Percentiles rank a stretch among this genome's conserved stretches.
Conservation (phyloP, 23 tunicate genomes). For the Halocynthia roretzi region DNA sequence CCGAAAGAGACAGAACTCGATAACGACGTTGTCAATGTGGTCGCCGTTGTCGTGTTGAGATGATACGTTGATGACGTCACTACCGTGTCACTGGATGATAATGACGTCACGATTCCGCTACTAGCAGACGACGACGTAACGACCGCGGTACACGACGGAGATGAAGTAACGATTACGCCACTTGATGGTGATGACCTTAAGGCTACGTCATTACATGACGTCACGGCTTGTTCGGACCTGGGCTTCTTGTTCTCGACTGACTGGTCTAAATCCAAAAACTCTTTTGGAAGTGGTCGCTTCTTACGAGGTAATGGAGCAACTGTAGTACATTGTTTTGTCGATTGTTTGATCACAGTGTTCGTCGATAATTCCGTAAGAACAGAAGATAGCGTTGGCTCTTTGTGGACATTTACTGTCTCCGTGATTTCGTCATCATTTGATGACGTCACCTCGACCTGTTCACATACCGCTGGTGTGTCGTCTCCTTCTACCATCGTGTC, state of each 20-base stretch:
- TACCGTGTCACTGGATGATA: slow-evolving; percentile 9
- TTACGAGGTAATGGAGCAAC: slow-evolving; percentile 57
- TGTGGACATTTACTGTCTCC: slow-evolving; percentile 16
- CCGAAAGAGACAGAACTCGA: slow-evolving; percentile 1
- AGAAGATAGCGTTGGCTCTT: slow-evolving; percentile 1
- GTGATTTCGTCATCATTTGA: slow-evolving; percentile 7
- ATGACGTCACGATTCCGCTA: slow-evolving; percentile 14
- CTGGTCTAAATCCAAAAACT: slow-evolving; percentile 24
- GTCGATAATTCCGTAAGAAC: background rate
- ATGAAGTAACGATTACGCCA: slow-evolving; percentile 14
- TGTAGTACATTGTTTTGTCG: background rate
- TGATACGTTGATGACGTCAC: slow-evolving; percentile 21
- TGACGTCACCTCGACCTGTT: slow-evolving; percentile 27
- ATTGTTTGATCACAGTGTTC: background rate
- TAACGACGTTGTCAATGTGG: slow-evolving; percentile 22
- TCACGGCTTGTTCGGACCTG: background rate
- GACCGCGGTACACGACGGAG: slow-evolving; percentile 15
- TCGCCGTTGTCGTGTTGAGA: slow-evolving; percentile 26
- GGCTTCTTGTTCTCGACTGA: slow-evolving; percentile 7
- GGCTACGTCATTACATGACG: background rate
- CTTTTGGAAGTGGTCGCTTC: slow-evolving; percentile 84
- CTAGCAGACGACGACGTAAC: slow-evolving; percentile 28
- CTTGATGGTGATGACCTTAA: background rate
- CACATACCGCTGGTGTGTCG: slow-evolving; percentile 21
- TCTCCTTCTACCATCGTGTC: slow-evolving; percentile 4